phyloP scores from a whole-genome alignment of 2,113 vertebrate species.

The Hydrochoerus hydrochaeris region DNA sequence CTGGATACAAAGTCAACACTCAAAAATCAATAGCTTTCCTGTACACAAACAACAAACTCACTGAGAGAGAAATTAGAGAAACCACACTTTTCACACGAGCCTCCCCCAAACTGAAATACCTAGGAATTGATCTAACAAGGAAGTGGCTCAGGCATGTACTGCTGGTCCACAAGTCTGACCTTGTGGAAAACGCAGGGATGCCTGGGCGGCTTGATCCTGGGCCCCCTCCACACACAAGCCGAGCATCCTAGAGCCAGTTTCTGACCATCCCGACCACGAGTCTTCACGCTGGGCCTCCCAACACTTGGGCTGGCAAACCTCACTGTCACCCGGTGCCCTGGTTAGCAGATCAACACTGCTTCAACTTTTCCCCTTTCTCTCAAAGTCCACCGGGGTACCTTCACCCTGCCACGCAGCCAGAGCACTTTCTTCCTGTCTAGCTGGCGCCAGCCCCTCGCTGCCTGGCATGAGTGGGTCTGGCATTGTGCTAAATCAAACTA shows the following conservation, averaged over 20 bases:
- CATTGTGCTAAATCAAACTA: slow-evolving; percentile 35
- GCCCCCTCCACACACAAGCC: background rate
- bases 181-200: background rate
- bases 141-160: too few species aligned
- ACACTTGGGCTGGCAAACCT: background rate
- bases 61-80: too few species aligned
- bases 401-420: background rate
- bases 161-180: background rate
- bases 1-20: too few species aligned
- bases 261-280: background rate
- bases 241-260: background rate
- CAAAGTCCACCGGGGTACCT: background rate
- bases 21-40: too few species aligned
- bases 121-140: too few species aligned
- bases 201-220: background rate
- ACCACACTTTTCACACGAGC: too few species aligned
- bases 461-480: too few species aligned
- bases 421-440: background rate
- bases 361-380: background rate
- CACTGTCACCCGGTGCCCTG: background rate
- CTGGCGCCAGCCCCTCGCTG: too few species aligned
- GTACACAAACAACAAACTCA: too few species aligned
- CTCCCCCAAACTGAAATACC: too few species aligned
- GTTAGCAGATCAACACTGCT: background rate
- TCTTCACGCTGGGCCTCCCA: background rate